Conservation (phyloP, 2,888 invertebrate genomes). For the Hirtodrosophila duncani region DNA sequence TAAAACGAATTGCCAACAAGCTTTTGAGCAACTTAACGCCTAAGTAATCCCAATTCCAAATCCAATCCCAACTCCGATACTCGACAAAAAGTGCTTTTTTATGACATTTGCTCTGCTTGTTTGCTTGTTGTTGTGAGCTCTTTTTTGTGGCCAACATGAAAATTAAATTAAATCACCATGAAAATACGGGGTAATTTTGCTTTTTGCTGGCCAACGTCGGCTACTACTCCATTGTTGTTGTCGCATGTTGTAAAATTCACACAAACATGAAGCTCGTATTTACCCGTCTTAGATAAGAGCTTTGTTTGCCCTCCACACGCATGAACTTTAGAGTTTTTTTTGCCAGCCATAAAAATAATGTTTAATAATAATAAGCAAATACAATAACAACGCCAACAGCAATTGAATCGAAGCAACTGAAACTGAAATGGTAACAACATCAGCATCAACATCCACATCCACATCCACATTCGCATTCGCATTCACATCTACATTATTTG, state of each 20-base stretch:
- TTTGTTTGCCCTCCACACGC: conserved; percentile 63
- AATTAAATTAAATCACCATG: conserved; percentile 60
- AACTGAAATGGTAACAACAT: conserved; percentile 52
- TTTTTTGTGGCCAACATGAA: conserved; percentile 34
- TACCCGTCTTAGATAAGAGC: conserved; percentile 44
- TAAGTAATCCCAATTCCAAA: neutral
- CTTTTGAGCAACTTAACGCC: conserved; percentile 19
- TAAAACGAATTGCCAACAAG: conserved; percentile 26
- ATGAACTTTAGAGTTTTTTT: conserved; percentile 54
- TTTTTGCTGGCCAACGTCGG: conserved; percentile 17
- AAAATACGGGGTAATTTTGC: conserved; percentile 52
- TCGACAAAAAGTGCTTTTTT: neutral
- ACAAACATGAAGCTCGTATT: conserved; percentile 24
- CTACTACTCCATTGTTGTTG: conserved; percentile 17
- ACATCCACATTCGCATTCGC: too few species aligned
- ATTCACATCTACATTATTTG: too few species aligned
- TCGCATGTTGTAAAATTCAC: conserved; percentile 25
- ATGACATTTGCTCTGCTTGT: conserved; percentile 24
- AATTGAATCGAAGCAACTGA: conserved; percentile 5
- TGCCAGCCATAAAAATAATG: conserved; percentile 22
- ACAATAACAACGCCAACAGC: conserved; percentile 15
- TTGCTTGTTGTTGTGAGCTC: too few species aligned
- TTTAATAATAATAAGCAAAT: neutral
- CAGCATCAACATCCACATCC: too few species aligned
- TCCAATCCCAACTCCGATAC: neutral